phyloP scores from a whole-genome alignment of 1,140 invertebrate genomes.

The Drosophila suzukii region DNA sequence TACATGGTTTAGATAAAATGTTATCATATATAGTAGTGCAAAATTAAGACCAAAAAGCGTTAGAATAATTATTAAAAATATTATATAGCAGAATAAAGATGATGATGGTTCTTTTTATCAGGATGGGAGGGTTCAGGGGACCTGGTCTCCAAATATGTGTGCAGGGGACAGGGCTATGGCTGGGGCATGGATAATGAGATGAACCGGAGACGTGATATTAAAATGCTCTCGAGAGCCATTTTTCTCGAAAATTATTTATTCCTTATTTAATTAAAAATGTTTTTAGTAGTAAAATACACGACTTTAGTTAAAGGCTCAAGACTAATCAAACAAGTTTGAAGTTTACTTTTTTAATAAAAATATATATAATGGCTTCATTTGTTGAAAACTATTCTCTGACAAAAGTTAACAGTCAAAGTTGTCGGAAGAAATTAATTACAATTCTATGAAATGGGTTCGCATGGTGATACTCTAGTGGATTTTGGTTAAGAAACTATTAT shows the following conservation, averaged over 20 bases:
- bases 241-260: not conserved
- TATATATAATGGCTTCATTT: too few relatives aligned
- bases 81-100: slow-evolving; percentile 27
- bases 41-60: slow-evolving; percentile 59
- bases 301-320: not conserved
- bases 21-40: slow-evolving; percentile 40
- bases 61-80: slow-evolving; percentile 41
- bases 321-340: not conserved
- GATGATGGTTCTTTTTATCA: slow-evolving; percentile 22
- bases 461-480: not conserved
- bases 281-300: not conserved
- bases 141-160: slow-evolving; percentile 39
- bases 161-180: slow-evolving; percentile 35
- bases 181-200: slow-evolving; percentile 31
- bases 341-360: not conserved
- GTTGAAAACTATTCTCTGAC: not conserved
- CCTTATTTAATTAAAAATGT: not conserved
- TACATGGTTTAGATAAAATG: not conserved
- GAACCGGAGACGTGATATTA: slow-evolving; percentile 3
- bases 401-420: not conserved
- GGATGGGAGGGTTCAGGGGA: not conserved
- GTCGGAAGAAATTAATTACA: too few relatives aligned
- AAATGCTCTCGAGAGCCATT: not conserved
- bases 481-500: not conserved
- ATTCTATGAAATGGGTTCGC: not conserved